Evolutionary conservation across 2,888 invertebrate genomes (phyloP).

Genomic region (Xanthostigma xanthostigma): DNA sequence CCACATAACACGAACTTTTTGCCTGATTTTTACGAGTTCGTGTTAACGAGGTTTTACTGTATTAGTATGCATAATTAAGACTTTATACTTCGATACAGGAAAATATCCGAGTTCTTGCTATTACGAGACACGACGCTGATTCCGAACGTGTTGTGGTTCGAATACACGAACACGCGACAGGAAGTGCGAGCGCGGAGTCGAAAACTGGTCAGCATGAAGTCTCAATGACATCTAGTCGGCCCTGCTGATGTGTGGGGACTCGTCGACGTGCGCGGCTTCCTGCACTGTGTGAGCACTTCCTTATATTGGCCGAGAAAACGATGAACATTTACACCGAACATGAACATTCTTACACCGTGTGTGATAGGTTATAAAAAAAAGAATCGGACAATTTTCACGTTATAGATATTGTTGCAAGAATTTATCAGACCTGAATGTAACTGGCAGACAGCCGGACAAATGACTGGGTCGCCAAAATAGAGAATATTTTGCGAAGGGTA

Average conservation of each 20-base stretch:
- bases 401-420: too few relatives aligned
- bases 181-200: conserved; percentile 67
- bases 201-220: conserved; percentile 67
- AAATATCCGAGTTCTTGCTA: conserved; percentile 70
- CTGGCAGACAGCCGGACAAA: too few relatives aligned
- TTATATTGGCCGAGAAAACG: conserved; percentile 32
- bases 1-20: too few relatives aligned
- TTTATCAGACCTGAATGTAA: too few relatives aligned
- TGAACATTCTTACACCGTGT: too few relatives aligned
- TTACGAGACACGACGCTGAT: conserved; percentile 79
- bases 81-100: conserved; percentile 35
- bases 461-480: too few relatives aligned
- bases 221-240: conserved; percentile 58
- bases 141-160: conserved; percentile 87
- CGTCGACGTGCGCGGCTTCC: conserved; percentile 17
- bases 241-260: conserved; percentile 15
- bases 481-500: too few relatives aligned
- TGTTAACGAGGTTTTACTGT: too few relatives aligned
- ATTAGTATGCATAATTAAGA: not conserved
- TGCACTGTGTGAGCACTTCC: conserved; percentile 22
- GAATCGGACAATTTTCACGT: too few relatives aligned
- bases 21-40: too few relatives aligned
- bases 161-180: conserved; percentile 74
- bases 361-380: too few relatives aligned
- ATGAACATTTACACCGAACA: conserved; percentile 14